Base-by-base conservation (phyloP, 2,113 vertebrate species). In the Plecotus auritus region DNA sequence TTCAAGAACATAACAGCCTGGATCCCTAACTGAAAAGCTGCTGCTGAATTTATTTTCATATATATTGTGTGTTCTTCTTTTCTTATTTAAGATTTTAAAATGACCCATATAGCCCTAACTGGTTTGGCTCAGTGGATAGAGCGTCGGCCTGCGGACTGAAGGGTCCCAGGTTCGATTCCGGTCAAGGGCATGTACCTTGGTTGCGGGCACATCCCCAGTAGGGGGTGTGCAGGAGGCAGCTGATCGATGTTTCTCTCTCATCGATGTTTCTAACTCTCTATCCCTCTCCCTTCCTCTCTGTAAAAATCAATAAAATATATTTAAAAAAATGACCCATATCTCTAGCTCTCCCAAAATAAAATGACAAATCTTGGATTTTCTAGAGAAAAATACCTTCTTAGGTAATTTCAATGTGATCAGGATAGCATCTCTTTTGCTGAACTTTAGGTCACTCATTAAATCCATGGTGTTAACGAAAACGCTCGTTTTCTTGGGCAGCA, bases 401-500 rank as follows among this genome's bases (percentile, higher is more conserved):
- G 20, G 66, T 84, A 56, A 86, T 69, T 80, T 89, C 30, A 56
- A 0, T 47, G 85, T 56, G 61, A 92, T 77, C 32, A 54, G 59
- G 91, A 54, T 64, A 45, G 59, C 37, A 12, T 40, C 74, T 94
- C 49, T 87, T 77, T 47, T 51, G 74, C 54, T 91, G n/a, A 76
- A 69, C 28, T 67, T 83, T 23, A 80, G 88, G 74, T 59, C 51
- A 61, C 54, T 92, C 67, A 78, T 87, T 76, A 94, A 76, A 45
- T 86, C 90, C 77, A 22, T 22, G 28, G 28, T 69, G 66, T 70
- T 85, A 93, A 90, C 40, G 85, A 83, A 91, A 85, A 85, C 17
- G 69, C 70, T 96, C 17, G 42, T 92, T 90, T 92, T 94, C 51
- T 51, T 37, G 2, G 94, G 91, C 40, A 89, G 86, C 40, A 32